Base-by-base conservation (phyloP, 2,113 vertebrate species). In the Bungarus multicinctus region DNA sequence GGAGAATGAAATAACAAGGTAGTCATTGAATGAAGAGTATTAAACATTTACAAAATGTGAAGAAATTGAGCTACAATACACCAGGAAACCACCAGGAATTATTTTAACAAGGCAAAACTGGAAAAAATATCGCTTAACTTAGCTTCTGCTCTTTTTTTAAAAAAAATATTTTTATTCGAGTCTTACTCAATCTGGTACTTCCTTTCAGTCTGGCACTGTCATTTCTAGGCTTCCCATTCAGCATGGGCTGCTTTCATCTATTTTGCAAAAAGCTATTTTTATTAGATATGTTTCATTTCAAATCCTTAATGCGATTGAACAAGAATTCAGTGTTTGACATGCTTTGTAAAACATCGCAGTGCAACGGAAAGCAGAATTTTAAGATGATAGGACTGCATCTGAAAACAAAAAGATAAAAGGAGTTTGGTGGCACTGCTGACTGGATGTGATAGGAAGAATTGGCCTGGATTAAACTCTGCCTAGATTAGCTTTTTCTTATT, bases 401-500 rank as follows among this genome's bases (percentile, higher is more conserved):
- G 0, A 47, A 93, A 64, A 90, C 91, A 86, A 93, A 47, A 90
- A 91, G 34, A 45, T 94, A 90, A 96, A 95, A 86, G 92, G 53
- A 93, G 94, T 90, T 81, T 95, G 25, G 52, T 94, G 93, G 86
- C 85, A 2, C 50, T 81, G 39, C 90, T 94, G 94, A 58, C 89
- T 93, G 55, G 81, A 91, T 95, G 6, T 0, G 0, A 85, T 93
- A 87, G 85, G 85, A 94, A 90, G 85, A 93, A n/a, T 54, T 92
- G 89, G 11, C 3, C 6, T 53, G 16, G 85, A 85, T 94, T 87
- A 95, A 88, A 23, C 74, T 88, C 86, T 95, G 89, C 96, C 95
- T 90, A 88, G 94, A 95, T 93, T 94, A 81, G 87, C 86, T 95
- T 30, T 94, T 90, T 86, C 43, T 92, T 96, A 92, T 95, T 89